phyloP scores from a whole-genome alignment of 2,888 invertebrate species.

The Rhodophaea formosa region DNA sequence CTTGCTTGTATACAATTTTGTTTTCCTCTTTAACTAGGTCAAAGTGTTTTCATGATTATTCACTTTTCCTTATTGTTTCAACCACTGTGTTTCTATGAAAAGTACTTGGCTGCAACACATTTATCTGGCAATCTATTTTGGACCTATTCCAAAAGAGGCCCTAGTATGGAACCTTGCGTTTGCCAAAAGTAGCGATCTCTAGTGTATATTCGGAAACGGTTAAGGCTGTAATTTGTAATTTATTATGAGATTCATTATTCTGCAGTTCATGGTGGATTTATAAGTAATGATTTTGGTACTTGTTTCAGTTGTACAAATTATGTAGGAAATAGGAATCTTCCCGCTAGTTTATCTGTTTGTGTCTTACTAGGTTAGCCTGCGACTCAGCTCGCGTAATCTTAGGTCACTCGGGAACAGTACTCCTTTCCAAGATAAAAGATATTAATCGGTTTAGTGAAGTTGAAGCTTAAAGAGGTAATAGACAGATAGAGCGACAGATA shows the following conservation, averaged over 20 bases:
- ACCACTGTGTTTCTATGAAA: neutral
- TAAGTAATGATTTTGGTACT: neutral
- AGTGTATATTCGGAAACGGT: neutral
- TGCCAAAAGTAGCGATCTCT: neutral
- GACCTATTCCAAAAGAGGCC: conserved; percentile 29
- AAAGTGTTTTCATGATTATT: neutral
- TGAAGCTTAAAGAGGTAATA: too few species aligned
- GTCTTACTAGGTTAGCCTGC: too few species aligned
- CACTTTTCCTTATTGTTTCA: neutral
- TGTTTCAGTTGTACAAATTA: neutral
- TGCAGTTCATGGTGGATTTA: neutral
- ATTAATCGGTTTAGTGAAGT: too few species aligned
- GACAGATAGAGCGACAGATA: too few species aligned
- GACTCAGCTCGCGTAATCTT: too few species aligned
- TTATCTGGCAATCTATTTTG: conserved; percentile 22
- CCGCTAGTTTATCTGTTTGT: too few species aligned
- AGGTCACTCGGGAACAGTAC: too few species aligned
- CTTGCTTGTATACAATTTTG: too few species aligned
- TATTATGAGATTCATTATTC: neutral
- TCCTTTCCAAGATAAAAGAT: too few species aligned
- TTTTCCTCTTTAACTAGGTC: conserved; percentile 5
- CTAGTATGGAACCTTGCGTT: conserved; percentile 6
- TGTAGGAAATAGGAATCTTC: neutral
- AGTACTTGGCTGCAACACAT: neutral
- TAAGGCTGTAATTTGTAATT: neutral